These are phyloP conservation scores for Rhimphoctona megacephalus DNA, from an alignment of 2,888 invertebrate species.

Conservation along the genomic window DNA sequence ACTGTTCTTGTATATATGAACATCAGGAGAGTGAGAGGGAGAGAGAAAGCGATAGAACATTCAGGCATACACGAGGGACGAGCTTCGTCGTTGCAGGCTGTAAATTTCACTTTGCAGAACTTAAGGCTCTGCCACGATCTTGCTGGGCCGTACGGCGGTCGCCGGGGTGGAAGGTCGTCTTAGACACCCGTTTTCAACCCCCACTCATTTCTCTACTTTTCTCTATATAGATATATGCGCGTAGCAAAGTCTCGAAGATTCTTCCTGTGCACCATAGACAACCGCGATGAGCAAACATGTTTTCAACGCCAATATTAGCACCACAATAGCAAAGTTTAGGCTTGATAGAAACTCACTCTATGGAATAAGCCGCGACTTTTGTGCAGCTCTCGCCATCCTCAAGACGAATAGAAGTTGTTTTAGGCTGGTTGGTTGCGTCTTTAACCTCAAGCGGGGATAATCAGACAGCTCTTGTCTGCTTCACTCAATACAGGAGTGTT, in stretches of 20 bases:
- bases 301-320: slow-evolving; percentile 79
- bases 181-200: slow-evolving; percentile 27
- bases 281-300: slow-evolving; percentile 72
- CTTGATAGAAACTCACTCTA: slow-evolving; percentile 8
- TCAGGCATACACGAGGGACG: slow-evolving; percentile 55
- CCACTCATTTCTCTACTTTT: neutral
- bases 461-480: slow-evolving; percentile 2
- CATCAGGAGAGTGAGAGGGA: slow-evolving; percentile 45
- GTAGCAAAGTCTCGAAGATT: slow-evolving; percentile 40
- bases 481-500: neutral
- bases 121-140: slow-evolving; percentile 74
- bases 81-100: slow-evolving; percentile 75
- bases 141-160: slow-evolving; percentile 57
- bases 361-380: slow-evolving; percentile 39
- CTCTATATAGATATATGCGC: slow-evolving; percentile 13
- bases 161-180: slow-evolving; percentile 56
- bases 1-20: slow-evolving; percentile 28
- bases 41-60: slow-evolving; percentile 65
- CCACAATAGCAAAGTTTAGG: slow-evolving; percentile 57
- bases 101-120: slow-evolving; percentile 82
- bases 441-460: slow-evolving; percentile 25
- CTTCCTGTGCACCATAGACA: slow-evolving; percentile 14
- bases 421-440: slow-evolving; percentile 35
- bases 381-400: neutral
- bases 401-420: slow-evolving; percentile 30